phyloP scores from a whole-genome alignment of 2,797 vertebrate species.

The Nyctibius grandis region DNA sequence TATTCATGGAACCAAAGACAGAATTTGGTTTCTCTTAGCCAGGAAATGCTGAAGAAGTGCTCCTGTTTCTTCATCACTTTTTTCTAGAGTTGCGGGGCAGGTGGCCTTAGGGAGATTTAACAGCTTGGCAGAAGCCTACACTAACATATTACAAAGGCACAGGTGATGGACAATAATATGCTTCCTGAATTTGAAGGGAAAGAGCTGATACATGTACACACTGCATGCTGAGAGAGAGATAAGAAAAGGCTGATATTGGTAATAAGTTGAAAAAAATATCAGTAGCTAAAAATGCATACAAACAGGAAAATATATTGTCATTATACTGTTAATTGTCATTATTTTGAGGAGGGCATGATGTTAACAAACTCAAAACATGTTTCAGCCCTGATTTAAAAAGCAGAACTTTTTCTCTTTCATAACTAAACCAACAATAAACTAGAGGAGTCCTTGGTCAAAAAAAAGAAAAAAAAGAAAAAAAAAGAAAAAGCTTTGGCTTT shows the following conservation, averaged over 20 bases:
- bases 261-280: not conserved
- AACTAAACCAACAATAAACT: conserved; percentile 18
- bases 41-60: not conserved
- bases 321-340: not conserved
- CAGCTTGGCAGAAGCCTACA: conserved; percentile 23
- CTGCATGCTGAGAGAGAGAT: not conserved
- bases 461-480: not conserved
- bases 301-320: not conserved
- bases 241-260: not conserved
- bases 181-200: not conserved
- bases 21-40: not conserved
- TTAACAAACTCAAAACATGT: not conserved
- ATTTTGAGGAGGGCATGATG: not conserved
- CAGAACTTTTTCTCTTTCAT: not conserved
- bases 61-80: not conserved
- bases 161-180: not conserved
- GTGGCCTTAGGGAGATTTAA: not conserved
- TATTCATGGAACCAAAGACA: not conserved
- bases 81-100: not conserved
- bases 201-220: not conserved
- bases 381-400: not conserved
- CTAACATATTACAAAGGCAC: not conserved
- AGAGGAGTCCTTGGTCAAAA: not conserved
- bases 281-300: not conserved
- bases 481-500: not conserved